Base-by-base conservation (phyloP, 2,888 invertebrate genomes). In the Orchesellides sinensis region DNA sequence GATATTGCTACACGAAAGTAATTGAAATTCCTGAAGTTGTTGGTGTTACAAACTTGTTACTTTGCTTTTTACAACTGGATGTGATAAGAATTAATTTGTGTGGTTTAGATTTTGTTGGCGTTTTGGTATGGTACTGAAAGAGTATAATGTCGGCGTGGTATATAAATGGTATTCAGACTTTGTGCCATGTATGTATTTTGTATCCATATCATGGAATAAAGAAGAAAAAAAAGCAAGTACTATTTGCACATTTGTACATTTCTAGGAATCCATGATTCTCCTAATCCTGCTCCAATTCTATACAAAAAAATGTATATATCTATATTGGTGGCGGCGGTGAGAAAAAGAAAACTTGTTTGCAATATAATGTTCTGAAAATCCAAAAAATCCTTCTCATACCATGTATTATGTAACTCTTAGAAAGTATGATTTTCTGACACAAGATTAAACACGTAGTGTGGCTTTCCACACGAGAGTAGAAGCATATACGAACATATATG, bases 41-140 rank as follows among this genome's bases (percentile, higher is more conserved):
- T 75, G 82, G 75, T 82, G 82, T 82, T 82, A 75, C 75, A 82
- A 82, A 82, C 82, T 82, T 82, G 82, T 82, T 82, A 82, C 82
- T 82, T 75, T 56, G 75, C 56, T 82, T 74, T 82, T 82, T 82
- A 82, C 75, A 82, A 82, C 75, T 75, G 63, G 75, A 82, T 82
- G 82, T 82, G 82, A 82, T 82, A 82, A 32, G 82, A 82, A 82
- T 82, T 82, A 82, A 82, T 82, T 72, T 68, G 35, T 70, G 70
- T 74, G 81, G 74, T 68, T 74, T 66, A 61, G 61, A n/a, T n/a
- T n/a, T n/a, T 77, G 40, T 40, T 59, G 45, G 35, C 61, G 63
- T 32, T 32, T 52, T 19, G 56, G 59, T 12, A 47, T 68, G 68
- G 32, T 77, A 52, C 59, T 54, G 8, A 47, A 23, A 17, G 5